Base-by-base conservation (phyloP, 2,113 vertebrate genomes). In the Malurus cyaneus region DNA sequence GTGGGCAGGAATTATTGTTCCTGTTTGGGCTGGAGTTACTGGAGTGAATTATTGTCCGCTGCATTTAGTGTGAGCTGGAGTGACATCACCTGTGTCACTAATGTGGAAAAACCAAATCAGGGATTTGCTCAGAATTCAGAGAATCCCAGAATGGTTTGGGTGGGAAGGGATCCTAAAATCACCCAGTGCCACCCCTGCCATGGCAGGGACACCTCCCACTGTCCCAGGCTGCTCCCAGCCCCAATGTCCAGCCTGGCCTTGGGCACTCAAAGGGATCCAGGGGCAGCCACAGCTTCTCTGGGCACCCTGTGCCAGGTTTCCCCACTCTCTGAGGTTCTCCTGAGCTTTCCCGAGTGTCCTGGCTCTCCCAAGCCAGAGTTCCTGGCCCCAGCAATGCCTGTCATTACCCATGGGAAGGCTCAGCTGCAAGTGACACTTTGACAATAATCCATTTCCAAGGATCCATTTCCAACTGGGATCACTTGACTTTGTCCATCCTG, bases 381-480 rank as follows among this genome's bases (percentile, higher is more conserved):
- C 17, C 3, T 29, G 28, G 67, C 54, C 8, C 23, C 49, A 15
- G 64, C 11, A 2, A 19, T 80, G 64, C 69, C 73, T 49, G 17
- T 50, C 46, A 2, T 31, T 14, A 5, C 49, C 41, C 3, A 5
- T 39, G 26, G 4, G 20, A 36, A 26, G 13, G 1, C 9, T 28
- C 18, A 8, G 36, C 62, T 28, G 53, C 59, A 2, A 8, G 23
- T 39, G 39, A 39, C 39, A 39, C 39, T 39, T 39, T 11, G 39
- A 39, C 39, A 11, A 39, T 39, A 39, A 32, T 7, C 44, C 11
- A 0, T 50, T 50, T 16, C 34, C 52, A 24, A 0, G 9, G 23
- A 32, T 7, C 44, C 11, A 0, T 50, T 50, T 16, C 34, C 52
- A 24, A 0, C 25, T 2, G 1, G 25, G 13, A 42, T 34, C 8